Percentiles rank a stretch among this genome's conserved stretches.
Conservation (phyloP, 2,797 vertebrate species). For the Phalloptychus januarius region DNA sequence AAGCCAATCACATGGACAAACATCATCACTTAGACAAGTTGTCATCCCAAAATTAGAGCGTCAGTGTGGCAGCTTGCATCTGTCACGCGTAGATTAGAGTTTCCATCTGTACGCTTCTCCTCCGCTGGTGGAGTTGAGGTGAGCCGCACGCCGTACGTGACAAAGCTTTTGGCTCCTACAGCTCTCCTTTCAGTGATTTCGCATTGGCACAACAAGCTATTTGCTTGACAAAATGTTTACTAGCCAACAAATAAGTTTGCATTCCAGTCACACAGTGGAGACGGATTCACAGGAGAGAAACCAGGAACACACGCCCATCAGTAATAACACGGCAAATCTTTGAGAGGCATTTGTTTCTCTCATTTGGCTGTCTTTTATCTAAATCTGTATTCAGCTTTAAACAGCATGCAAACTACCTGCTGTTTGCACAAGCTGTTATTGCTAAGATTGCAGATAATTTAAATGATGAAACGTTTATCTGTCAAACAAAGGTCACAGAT, state of each 20-base stretch:
- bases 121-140: constrained; percentile 39
- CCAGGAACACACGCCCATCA: constrained; percentile 22
- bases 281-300: constrained; percentile 31
- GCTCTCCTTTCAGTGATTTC: constrained; percentile 13
- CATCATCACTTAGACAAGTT: constrained; percentile 57
- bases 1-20: constrained; percentile 54
- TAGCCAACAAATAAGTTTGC: constrained; percentile 4
- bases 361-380: constrained; percentile 14
- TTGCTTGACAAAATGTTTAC: constrained; percentile 26
- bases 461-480: constrained; percentile 43
- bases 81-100: constrained; percentile 58
- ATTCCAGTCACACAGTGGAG: constrained; percentile 22
- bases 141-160: constrained; percentile 24
- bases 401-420: constrained; percentile 13
- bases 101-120: constrained; percentile 23
- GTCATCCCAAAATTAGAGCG: constrained; percentile 59
- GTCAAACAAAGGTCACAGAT: constrained; percentile 27
- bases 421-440: constrained; percentile 33
- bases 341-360: constrained; percentile 22
- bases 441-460: constrained; percentile 40
- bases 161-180: constrained; percentile 20
- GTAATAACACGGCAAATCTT: constrained; percentile 20
- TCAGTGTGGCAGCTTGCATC: constrained; percentile 53
- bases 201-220: not conserved
- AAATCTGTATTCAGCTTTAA: constrained; percentile 35